Base-by-base conservation (phyloP, 1,140 invertebrate species). In the Lepidurus couesii region DNA sequence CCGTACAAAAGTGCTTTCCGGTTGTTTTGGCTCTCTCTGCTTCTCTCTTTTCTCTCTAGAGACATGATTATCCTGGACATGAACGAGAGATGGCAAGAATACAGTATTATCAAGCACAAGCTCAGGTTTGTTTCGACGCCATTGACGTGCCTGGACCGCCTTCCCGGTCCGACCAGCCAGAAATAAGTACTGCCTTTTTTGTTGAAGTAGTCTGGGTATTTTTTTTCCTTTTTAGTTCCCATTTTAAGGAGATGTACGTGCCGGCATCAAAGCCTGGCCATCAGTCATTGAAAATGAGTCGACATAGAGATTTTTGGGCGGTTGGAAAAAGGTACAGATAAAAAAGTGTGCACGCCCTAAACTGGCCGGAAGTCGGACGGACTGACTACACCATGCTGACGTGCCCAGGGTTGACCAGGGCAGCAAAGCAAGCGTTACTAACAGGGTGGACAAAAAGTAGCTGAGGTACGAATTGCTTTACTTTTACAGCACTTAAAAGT, bases 61-160 rank as follows among this genome's bases (percentile, higher is more conserved):
- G 53, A 65, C 53, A 65, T 65, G 53, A 65, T 65, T 65, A 65
- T 65, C 53, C 53, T 65, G 53, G 53, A 1, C n/a, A 65, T 65
- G 16, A 65, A 65, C 53, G 16, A 65, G 53, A 65, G 53, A 65
- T 65, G 53, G n/a, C 53, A 13, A 65, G 34, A 34, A 34, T 34
- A 34, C 34, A 65, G 53, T 21, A 21, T 65, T 65, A 21, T 65
- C 16, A 65, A 21, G 53, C 53, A 65, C 53, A 65, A 65, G 53
- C 21, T 47, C 53, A 65, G 53, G 53, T 65, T 65, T 65, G 53
- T 65, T 65, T 65, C 53, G 53, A 65, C 53, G 53, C 53, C 53
- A 65, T 65, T 16, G 53, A 65, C 53, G 21, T 65, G 53, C 21
- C 16, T 65, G 16, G n/a, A n/a, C 53, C 53, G 53, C 53, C 53